phyloP scores from a whole-genome alignment of 2,113 vertebrate species.

The Chauna torquata region DNA sequence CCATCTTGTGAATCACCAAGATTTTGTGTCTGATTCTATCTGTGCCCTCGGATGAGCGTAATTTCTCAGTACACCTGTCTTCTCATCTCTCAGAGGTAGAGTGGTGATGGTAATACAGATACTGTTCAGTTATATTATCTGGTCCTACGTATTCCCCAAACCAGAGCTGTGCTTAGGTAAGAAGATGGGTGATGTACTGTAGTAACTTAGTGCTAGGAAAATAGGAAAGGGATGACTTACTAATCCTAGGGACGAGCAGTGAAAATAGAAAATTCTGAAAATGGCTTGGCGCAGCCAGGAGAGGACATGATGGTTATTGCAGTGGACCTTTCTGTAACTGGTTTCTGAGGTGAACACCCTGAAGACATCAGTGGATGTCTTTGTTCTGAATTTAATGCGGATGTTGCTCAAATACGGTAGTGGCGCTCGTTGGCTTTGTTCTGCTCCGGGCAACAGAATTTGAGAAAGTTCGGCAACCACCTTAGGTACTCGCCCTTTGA shows the following conservation, averaged over 20 bases:
- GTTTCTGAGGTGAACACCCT: not conserved
- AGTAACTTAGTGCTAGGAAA: not conserved
- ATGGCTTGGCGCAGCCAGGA: not conserved
- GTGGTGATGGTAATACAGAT: not conserved
- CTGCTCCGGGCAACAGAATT: not conserved
- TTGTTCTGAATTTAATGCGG: not conserved
- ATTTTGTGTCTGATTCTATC: not conserved
- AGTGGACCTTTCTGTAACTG: not conserved
- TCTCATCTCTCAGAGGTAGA: not conserved
- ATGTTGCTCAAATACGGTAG: not conserved
- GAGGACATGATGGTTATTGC: not conserved
- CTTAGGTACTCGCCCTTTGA: not conserved
- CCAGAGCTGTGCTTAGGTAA: not conserved
- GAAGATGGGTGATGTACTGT: fast-evolving
- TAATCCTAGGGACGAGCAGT: not conserved
- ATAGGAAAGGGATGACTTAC: not conserved
- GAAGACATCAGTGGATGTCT: not conserved
- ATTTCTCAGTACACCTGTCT: not conserved
- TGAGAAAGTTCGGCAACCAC: not conserved
- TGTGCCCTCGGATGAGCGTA: not conserved
- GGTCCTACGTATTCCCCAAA: not conserved
- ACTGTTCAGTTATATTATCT: not conserved
- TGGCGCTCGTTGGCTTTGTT: not conserved
- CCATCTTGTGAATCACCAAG: not conserved
- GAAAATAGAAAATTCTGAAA: not conserved